Evolutionary conservation across 1,140 invertebrate species (phyloP).

Genomic region (Lepeophtheirus salmonis): DNA sequence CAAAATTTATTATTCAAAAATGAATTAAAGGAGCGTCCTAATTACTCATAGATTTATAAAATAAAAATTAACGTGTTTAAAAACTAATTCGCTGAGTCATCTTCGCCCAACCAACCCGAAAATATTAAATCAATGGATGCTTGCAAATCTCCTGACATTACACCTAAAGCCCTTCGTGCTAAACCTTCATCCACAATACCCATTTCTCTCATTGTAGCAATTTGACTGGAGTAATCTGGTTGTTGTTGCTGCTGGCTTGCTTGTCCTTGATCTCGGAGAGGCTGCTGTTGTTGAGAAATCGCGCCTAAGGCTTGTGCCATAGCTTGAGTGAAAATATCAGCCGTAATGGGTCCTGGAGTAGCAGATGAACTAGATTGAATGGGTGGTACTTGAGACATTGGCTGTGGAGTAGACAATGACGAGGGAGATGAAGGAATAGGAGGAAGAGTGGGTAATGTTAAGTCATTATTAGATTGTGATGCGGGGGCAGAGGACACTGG

Average conservation of each 20-base stretch:
- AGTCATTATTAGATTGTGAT: neutral
- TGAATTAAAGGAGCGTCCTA: no score
- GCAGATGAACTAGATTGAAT: no score
- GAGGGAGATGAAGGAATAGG: neutral
- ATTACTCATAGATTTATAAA: no score
- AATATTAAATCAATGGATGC: conserved; percentile 32
- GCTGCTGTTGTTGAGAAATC: neutral
- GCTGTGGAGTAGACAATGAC: neutral
- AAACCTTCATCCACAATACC: conserved; percentile 32
- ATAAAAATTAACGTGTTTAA: no score
- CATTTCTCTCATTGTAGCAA: conserved; percentile 32
- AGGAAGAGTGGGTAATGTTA: no score
- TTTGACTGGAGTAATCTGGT: neutral
- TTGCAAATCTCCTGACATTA: conserved; percentile 31
- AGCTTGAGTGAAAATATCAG: neutral
- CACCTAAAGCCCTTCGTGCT: conserved; percentile 29
- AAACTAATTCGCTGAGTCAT: conserved; percentile 18
- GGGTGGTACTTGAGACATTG: neutral
- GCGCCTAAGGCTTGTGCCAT: neutral
- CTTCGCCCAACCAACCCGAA: conserved; percentile 23
- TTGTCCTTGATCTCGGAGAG: neutral
- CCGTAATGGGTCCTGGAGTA: neutral
- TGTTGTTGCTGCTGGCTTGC: neutral
- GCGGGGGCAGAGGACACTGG: neutral
- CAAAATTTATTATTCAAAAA: no score